Evolutionary conservation across 2,888 invertebrate genomes (phyloP).

Genomic region (Pandemis heparana): DNA sequence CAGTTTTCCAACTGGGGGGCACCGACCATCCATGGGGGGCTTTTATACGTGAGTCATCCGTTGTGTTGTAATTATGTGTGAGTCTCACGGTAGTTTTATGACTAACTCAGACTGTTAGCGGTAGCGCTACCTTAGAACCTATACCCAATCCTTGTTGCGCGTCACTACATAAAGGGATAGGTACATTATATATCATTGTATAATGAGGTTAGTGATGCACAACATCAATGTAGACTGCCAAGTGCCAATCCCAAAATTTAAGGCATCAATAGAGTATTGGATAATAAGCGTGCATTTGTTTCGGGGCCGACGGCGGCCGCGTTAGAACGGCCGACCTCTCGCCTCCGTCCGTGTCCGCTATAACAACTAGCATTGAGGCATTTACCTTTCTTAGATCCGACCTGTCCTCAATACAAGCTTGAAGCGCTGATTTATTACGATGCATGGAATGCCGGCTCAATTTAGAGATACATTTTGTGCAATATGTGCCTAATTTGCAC

Average conservation of each 20-base stretch:
- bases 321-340: constrained; percentile 80
- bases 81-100: no score
- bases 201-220: not conserved
- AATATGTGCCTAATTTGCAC: constrained; percentile 65
- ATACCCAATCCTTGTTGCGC: not conserved
- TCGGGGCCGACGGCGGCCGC: constrained; percentile 67
- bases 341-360: constrained; percentile 64
- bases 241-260: constrained; percentile 18
- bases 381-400: constrained; percentile 83
- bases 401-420: constrained; percentile 80
- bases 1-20: no score
- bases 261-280: constrained; percentile 58
- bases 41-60: no score
- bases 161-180: not conserved
- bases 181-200: not conserved
- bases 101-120: no score
- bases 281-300: constrained; percentile 78
- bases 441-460: constrained; percentile 72
- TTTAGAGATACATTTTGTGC: constrained; percentile 77
- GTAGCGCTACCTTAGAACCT: not conserved
- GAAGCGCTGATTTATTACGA: constrained; percentile 80
- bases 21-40: no score
- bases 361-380: constrained; percentile 77
- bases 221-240: constrained; percentile 11
- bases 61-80: no score